phyloP scores from a whole-genome alignment of 2,113 vertebrate species.

The Podarcis muralis region DNA sequence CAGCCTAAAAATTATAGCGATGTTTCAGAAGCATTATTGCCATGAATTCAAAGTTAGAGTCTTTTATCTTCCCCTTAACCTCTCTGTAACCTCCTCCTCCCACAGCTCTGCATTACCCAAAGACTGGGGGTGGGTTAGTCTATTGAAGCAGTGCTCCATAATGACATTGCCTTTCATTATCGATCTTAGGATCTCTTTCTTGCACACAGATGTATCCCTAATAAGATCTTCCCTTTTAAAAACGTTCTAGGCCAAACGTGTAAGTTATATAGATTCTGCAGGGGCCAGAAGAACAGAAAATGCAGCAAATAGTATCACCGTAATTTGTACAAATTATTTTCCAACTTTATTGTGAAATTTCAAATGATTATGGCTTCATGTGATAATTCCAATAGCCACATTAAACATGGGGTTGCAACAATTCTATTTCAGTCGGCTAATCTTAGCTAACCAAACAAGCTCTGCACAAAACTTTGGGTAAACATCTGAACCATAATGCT shows the following conservation, averaged over 20 bases:
- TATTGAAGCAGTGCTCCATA: constrained; percentile 41
- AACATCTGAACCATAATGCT: neutral
- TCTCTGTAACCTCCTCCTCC: constrained; percentile 38
- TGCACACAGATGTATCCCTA: constrained; percentile 10
- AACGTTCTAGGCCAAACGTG: neutral
- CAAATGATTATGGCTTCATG: neutral
- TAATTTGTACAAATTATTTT: neutral
- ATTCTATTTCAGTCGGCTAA: neutral
- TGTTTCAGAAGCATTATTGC: constrained; percentile 21
- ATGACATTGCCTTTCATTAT: constrained; percentile 22
- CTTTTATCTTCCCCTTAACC: constrained; percentile 56
- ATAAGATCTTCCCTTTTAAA: constrained; percentile 5
- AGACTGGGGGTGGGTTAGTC: constrained; percentile 38
- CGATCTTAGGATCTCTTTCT: constrained; percentile 28
- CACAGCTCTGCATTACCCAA: constrained; percentile 45
- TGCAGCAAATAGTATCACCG: too few species aligned
- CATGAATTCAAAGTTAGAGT: constrained; percentile 48
- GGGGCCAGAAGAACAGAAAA: neutral
- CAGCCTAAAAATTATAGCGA: neutral
- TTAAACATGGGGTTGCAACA: neutral
- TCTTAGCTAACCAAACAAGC: neutral
- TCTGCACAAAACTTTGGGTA: neutral
- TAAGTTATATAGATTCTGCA: neutral
- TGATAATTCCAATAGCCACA: neutral
- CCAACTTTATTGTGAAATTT: neutral